Conservation (phyloP, 2,888 invertebrate genomes). For the Drosophila hawaiiensis region DNA sequence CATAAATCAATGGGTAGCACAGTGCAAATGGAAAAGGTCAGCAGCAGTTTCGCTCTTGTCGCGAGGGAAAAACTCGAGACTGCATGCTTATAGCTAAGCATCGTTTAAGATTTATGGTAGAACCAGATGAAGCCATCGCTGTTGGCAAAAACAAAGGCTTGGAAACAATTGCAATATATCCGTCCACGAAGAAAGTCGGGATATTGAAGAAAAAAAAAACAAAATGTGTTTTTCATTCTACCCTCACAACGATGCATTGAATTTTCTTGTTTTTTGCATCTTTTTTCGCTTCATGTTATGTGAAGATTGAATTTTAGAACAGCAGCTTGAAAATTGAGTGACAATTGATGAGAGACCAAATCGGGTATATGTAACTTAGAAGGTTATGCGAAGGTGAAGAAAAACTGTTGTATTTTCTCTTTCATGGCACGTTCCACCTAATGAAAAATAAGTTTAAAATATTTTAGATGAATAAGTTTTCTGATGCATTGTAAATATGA, state of each 20-base stretch:
- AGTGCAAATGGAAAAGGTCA: conserved; percentile 50
- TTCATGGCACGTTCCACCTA: background rate
- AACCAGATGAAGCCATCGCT: conserved; percentile 62
- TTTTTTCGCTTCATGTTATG: background rate
- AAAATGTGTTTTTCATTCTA: background rate
- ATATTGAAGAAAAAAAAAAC: conserved; percentile 3
- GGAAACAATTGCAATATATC: conserved; percentile 18
- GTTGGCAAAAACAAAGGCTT: conserved; percentile 22
- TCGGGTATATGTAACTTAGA: background rate
- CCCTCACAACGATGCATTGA: background rate
- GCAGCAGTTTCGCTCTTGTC: conserved; percentile 27
- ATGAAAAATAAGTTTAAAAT: background rate
- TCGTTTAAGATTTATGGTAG: conserved; percentile 67
- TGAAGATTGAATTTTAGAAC: conserved; percentile 30
- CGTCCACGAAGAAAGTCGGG: background rate
- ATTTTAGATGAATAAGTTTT: background rate
- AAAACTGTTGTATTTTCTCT: background rate
- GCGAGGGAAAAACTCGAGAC: conserved; percentile 39
- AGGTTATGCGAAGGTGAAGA: background rate
- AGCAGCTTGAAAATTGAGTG: conserved; percentile 22
- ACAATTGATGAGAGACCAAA: conserved; percentile 34
- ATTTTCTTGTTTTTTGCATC: background rate
- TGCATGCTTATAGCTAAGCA: conserved; percentile 55
- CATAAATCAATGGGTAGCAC: conserved; percentile 65
- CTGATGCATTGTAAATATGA: background rate